phyloP scores from a whole-genome alignment of 2,113 vertebrate genomes.

The Pelecanus crispus region DNA sequence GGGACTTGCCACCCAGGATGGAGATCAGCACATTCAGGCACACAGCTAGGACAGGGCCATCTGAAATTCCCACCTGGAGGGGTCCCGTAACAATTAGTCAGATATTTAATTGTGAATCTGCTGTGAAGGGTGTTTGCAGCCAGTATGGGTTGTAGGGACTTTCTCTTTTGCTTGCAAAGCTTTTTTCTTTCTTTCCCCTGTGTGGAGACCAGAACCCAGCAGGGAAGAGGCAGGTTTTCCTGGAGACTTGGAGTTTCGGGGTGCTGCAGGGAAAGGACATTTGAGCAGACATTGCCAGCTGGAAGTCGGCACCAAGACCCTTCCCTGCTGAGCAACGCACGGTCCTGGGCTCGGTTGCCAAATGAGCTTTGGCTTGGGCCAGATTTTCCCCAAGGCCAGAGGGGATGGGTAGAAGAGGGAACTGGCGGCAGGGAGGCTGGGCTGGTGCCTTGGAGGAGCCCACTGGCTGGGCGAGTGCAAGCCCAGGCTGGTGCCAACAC shows the following conservation, averaged over 20 bases:
- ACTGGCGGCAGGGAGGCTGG: not conserved
- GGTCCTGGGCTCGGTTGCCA: accelerated
- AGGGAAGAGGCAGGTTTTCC: not conserved
- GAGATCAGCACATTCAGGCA: not conserved
- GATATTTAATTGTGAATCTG: not conserved
- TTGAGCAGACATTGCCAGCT: not conserved
- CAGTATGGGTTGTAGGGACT: not conserved
- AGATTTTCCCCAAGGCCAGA: not conserved
- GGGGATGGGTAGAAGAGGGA: not conserved
- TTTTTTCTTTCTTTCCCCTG: not conserved
- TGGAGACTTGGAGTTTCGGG: not conserved
- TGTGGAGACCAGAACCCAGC: not conserved
- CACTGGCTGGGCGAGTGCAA: accelerated
- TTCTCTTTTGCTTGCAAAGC: not conserved
- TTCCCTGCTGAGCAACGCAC: not conserved
- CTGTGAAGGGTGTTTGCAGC: accelerated
- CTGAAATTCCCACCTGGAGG: not conserved
- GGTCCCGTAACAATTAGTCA: not conserved
- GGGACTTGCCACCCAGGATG: not conserved
- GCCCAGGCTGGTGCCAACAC: not conserved
- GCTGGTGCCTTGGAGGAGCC: not conserved
- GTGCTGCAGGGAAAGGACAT: not conserved
- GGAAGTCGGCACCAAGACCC: not conserved
- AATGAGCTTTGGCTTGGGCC: not conserved
- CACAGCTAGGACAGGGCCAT: not conserved